Conservation (phyloP, 2,797 vertebrate species). For the Limnodromus scolopaceus region DNA sequence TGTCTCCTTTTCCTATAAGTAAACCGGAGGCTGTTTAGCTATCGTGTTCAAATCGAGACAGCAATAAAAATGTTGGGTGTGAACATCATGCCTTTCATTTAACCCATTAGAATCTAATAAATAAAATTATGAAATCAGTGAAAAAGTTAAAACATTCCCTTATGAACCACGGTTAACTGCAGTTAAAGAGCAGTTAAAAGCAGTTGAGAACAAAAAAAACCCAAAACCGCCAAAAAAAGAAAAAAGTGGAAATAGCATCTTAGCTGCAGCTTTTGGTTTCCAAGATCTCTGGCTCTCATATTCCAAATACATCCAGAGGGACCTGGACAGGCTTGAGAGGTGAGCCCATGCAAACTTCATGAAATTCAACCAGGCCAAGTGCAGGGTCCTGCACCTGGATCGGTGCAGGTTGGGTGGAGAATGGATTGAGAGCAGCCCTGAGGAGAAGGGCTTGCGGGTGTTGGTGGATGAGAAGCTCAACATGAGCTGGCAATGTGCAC, state of each 20-base stretch:
- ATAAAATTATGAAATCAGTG: conserved; percentile 20
- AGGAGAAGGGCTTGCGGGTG: too few relatives aligned
- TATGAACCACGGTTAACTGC: conserved; percentile 28
- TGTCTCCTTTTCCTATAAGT: background rate
- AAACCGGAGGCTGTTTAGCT: background rate
- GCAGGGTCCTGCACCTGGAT: too few relatives aligned
- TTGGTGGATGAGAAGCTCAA: too few relatives aligned
- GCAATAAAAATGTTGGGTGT: background rate
- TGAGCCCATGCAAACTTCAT: too few relatives aligned
- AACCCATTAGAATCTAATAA: conserved; percentile 6
- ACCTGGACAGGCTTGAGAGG: too few relatives aligned
- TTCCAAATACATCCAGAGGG: conserved; percentile 21
- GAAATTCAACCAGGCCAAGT: too few relatives aligned
- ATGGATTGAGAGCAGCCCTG: too few relatives aligned
- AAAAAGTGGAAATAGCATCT: background rate
- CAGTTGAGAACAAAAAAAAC: background rate
- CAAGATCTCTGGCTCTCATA: background rate
- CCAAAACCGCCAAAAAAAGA: background rate
- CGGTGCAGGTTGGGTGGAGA: too few relatives aligned
- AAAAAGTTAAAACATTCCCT: conserved; percentile 2
- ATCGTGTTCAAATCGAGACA: conserved; percentile 7
- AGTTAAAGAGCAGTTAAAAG: background rate
- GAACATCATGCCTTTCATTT: conserved; percentile 50
- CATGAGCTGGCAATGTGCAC: too few relatives aligned
- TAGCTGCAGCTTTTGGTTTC: conserved; percentile 19